Percentiles rank a stretch among this genome's conserved stretches.
phyloP scores from a whole-genome alignment of 1,140 invertebrate genomes.

The Periplaneta americana region DNA sequence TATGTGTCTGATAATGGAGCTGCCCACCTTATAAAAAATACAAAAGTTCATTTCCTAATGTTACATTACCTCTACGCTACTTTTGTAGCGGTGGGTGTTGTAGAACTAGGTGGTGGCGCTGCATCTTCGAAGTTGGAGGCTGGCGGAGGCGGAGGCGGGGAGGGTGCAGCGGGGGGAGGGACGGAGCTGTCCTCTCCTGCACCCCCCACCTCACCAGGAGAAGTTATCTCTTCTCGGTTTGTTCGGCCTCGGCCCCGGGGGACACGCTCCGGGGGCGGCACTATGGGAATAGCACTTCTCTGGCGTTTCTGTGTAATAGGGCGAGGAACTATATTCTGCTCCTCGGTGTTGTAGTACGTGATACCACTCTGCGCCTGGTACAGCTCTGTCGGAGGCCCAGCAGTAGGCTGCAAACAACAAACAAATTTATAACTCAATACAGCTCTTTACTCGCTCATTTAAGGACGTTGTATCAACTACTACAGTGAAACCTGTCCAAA shows the following conservation, averaged over 20 bases:
- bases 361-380: constrained; percentile 48
- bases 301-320: constrained; percentile 40
- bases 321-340: constrained; percentile 35
- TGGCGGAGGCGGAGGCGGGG: neutral
- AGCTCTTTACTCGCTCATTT: neutral
- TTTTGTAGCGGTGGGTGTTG: neutral
- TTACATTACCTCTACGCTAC: neutral
- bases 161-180: neutral
- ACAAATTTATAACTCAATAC: neutral
- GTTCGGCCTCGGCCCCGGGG: neutral
- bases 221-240: neutral
- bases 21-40: neutral
- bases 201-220: neutral
- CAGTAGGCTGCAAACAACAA: constrained; percentile 4
- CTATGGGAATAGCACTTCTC: constrained; percentile 53
- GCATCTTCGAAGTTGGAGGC: neutral
- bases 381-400: constrained; percentile 44
- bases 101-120: neutral
- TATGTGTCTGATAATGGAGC: neutral
- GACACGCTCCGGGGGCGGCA: constrained; percentile 45
- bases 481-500: no score
- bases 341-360: constrained; percentile 49
- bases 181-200: neutral
- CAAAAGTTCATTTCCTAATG: neutral
- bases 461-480: no score